Conservation (phyloP, 1,140 invertebrate species). For the Xylocopa sonorina region DNA sequence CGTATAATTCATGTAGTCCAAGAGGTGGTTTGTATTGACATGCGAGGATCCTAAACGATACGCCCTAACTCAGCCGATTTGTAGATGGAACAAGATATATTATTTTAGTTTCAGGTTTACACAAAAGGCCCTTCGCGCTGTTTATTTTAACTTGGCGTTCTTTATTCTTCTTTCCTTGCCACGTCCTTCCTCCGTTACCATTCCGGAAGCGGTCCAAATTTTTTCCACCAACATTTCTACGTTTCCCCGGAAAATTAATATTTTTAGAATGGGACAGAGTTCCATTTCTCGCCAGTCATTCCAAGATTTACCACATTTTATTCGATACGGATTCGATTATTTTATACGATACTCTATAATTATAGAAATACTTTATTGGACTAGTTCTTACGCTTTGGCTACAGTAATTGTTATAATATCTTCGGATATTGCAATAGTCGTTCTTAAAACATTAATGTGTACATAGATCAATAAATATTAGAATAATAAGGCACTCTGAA, state of each 20-base stretch:
- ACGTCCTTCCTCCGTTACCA: conserved; percentile 64
- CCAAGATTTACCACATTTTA: too few relatives aligned
- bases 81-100: conserved; percentile 73
- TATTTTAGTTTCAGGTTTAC: conserved; percentile 74
- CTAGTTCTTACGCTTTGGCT: conserved; percentile 63
- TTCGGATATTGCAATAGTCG: conserved; percentile 11
- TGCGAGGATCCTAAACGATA: conserved; percentile 40
- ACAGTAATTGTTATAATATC: conserved; percentile 42
- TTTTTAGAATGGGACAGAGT: background rate
- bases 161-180: conserved; percentile 66
- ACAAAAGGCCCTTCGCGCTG: conserved; percentile 70
- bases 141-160: conserved; percentile 74
- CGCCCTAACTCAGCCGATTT: conserved; percentile 51
- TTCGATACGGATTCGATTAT: too few relatives aligned
- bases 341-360: conserved; percentile 23
- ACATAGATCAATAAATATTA: conserved; percentile 64
- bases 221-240: background rate
- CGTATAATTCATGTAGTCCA: conserved; percentile 47
- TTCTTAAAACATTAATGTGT: conserved; percentile 30
- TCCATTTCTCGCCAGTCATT: too few relatives aligned
- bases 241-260: conserved; percentile 15
- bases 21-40: conserved; percentile 53
- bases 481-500: conserved; percentile 57
- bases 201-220: conserved; percentile 61
- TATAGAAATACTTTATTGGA: conserved; percentile 64